Conservation (phyloP, 2,888 invertebrate genomes). For the Pterostichus madidus region DNA sequence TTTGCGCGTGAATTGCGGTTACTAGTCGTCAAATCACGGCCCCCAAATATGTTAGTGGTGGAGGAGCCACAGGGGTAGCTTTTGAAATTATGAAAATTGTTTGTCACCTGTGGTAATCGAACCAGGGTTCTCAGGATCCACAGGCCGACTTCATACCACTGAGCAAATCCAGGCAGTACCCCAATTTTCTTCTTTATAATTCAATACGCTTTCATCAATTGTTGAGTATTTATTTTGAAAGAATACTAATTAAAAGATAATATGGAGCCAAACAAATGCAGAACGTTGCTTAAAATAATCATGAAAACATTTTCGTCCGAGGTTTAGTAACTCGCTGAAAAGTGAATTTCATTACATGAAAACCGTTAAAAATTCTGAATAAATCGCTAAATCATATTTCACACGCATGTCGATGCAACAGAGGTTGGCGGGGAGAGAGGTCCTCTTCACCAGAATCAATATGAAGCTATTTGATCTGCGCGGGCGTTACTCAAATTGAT, state of each 20-base stretch:
- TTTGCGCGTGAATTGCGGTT: too few relatives aligned
- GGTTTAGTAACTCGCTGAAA: not conserved
- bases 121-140: too few relatives aligned
- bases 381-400: conserved; percentile 49
- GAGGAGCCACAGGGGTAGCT: too few relatives aligned
- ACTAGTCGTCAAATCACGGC: too few relatives aligned
- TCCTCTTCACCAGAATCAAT: conserved; percentile 56
- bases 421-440: not conserved
- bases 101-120: too few relatives aligned
- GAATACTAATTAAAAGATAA: not conserved
- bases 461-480: conserved; percentile 62
- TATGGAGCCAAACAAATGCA: not conserved
- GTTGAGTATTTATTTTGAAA: too few relatives aligned
- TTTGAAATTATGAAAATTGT: too few relatives aligned
- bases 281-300: not conserved
- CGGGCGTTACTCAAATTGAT: conserved; percentile 76
- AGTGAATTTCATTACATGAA: conserved; percentile 4
- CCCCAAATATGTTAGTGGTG: too few relatives aligned
- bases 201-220: too few relatives aligned
- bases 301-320: not conserved
- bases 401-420: conserved; percentile 33
- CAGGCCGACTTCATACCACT: too few relatives aligned
- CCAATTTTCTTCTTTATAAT: too few relatives aligned
- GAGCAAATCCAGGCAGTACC: too few relatives aligned
- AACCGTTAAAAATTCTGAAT: conserved; percentile 66